Evolutionary conservation across 2,888 invertebrate species (phyloP).

Genomic region (Spodoptera exigua): DNA sequence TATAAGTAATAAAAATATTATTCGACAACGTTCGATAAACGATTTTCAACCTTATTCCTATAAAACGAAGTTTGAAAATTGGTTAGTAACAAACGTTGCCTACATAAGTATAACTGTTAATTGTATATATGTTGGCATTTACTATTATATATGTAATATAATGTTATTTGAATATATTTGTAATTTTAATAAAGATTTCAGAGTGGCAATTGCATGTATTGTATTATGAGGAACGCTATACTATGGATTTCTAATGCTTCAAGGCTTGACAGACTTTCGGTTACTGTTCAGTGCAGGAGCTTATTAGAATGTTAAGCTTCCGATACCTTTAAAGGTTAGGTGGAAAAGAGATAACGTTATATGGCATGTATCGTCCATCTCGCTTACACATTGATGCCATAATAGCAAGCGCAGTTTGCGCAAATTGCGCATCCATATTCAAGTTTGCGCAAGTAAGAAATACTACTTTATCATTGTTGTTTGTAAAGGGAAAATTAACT

Average conservation of each 20-base stretch:
- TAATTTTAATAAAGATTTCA: constrained; percentile 32
- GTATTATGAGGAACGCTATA: constrained; percentile 8
- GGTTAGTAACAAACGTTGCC: not conserved
- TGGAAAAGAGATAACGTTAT: too few species aligned
- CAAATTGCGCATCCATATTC: too few species aligned
- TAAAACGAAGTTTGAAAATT: constrained; percentile 5
- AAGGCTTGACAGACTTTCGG: constrained; percentile 29
- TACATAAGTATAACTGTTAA: constrained; percentile 60
- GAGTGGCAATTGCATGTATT: constrained; percentile 71
- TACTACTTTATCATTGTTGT: constrained; percentile 4
- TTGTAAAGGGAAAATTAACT: constrained; percentile 10
- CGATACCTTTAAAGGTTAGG: too few species aligned
- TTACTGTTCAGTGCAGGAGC: constrained; percentile 22
- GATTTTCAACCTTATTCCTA: too few species aligned
- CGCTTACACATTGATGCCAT: too few species aligned
- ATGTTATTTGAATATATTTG: constrained; percentile 63
- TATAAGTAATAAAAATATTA: constrained; percentile 1
- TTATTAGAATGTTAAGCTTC: constrained; percentile 35
- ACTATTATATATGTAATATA: constrained; percentile 67
- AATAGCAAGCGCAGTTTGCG: too few species aligned
- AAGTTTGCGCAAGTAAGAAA: too few species aligned
- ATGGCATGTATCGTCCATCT: not conserved
- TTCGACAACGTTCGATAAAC: too few species aligned
- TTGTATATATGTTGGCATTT: constrained; percentile 82
- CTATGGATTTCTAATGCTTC: constrained; percentile 17